Evolutionary conservation across 2,797 vertebrate genomes (phyloP).

Genomic region (Alfaro cultratus): DNA sequence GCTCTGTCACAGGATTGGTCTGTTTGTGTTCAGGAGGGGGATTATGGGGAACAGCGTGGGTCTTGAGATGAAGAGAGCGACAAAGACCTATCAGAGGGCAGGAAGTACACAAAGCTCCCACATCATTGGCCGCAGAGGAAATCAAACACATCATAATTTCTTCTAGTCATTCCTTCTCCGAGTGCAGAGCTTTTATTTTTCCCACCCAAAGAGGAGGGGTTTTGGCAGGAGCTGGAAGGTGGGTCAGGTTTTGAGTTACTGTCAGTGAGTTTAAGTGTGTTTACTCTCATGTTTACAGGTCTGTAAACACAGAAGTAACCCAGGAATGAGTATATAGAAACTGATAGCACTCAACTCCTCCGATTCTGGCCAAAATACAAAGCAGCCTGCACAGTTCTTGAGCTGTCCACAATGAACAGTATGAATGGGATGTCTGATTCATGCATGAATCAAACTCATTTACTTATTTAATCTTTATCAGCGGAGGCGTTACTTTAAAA

Average conservation of each 20-base stretch:
- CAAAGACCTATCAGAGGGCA: slow-evolving; percentile 73
- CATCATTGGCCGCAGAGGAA: slow-evolving; percentile 72
- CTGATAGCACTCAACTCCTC: slow-evolving; percentile 62
- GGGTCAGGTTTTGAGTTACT: slow-evolving; percentile 67
- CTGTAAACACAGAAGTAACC: slow-evolving; percentile 59
- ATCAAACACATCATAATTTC: slow-evolving; percentile 79
- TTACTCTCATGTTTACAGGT: slow-evolving; percentile 45
- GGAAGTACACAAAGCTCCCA: slow-evolving; percentile 43
- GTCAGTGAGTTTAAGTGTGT: slow-evolving; percentile 56
- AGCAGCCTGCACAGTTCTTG: slow-evolving; percentile 39
- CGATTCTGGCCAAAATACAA: slow-evolving; percentile 65
- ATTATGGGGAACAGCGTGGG: slow-evolving; percentile 71
- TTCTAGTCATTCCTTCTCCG: slow-evolving; percentile 58
- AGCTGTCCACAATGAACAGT: slow-evolving; percentile 37
- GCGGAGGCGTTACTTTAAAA: slow-evolving; percentile 14
- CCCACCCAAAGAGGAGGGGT: slow-evolving; percentile 55
- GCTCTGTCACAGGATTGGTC: slow-evolving; percentile 71
- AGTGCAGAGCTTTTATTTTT: slow-evolving; percentile 69
- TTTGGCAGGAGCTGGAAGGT: slow-evolving; percentile 19
- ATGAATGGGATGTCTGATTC: slow-evolving; percentile 51
- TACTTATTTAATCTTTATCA: slow-evolving; percentile 26
- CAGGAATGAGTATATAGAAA: slow-evolving; percentile 56
- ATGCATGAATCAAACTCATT: slow-evolving; percentile 22
- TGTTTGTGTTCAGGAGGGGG: slow-evolving; percentile 68
- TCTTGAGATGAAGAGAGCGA: slow-evolving; percentile 67